These are phyloP conservation scores for Salmo trutta DNA, from an alignment of 2,797 vertebrate species.

Conservation along the genomic window DNA sequence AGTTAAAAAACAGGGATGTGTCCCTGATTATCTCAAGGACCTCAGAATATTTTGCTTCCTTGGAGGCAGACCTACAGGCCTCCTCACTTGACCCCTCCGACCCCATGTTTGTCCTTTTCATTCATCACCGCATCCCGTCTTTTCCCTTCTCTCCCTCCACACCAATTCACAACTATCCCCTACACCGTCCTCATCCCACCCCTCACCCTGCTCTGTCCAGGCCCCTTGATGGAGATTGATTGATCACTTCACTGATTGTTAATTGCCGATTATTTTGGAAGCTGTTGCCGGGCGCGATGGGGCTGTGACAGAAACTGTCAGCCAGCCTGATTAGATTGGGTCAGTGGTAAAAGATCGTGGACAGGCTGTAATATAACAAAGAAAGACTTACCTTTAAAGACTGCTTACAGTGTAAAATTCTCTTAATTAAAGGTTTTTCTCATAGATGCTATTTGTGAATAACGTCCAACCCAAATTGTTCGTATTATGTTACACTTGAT, in stretches of 20 bases:
- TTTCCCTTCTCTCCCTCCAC: constrained; percentile 25
- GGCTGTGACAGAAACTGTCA: constrained; percentile 53
- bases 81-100: constrained; percentile 67
- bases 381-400: background rate
- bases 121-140: constrained; percentile 69
- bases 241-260: constrained; percentile 61
- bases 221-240: constrained; percentile 73
- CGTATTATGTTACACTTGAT: background rate
- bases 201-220: background rate
- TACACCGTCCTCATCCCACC: constrained; percentile 63
- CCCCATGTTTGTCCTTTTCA: constrained; percentile 78
- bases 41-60: constrained; percentile 29
- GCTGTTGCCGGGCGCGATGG: constrained; percentile 41
- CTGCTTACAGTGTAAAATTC: background rate
- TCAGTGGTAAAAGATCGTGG: background rate
- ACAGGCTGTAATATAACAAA: background rate
- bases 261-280: constrained; percentile 58
- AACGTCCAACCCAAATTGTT: background rate
- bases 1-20: background rate
- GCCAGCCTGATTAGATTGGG: constrained; percentile 5
- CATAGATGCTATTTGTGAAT: background rate
- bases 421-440: background rate
- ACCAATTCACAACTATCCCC: constrained; percentile 28
- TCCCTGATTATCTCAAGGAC: background rate
- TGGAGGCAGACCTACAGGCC: constrained; percentile 49